Percentiles rank a stretch among this genome's conserved stretches.
phyloP scores from a whole-genome alignment of 2,113 vertebrate species.

The Pterocles orientalis region DNA sequence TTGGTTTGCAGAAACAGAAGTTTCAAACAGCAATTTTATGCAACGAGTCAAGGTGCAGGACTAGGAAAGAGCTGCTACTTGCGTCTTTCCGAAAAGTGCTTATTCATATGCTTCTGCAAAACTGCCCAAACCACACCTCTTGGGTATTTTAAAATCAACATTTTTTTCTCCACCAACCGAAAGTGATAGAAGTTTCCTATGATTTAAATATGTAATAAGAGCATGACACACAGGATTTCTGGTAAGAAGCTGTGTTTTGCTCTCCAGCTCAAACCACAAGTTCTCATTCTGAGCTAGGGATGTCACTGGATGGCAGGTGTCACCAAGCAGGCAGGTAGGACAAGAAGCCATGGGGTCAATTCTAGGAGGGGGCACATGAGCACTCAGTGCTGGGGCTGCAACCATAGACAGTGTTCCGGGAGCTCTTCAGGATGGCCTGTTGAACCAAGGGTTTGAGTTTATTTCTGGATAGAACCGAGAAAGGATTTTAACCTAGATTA shows the following conservation, averaged over 20 bases:
- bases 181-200: background rate
- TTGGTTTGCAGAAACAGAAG: background rate
- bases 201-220: background rate
- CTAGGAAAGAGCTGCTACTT: background rate
- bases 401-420: background rate
- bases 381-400: background rate
- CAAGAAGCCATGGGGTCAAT: background rate
- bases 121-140: background rate
- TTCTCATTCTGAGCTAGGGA: background rate
- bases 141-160: background rate
- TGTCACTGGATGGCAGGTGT: background rate
- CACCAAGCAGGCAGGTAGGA: background rate
- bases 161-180: background rate
- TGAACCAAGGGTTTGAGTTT: background rate
- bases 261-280: conserved; percentile 7
- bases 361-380: background rate
- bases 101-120: background rate
- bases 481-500: background rate
- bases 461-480: background rate
- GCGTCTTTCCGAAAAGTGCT: background rate
- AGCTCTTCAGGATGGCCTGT: background rate
- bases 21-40: background rate
- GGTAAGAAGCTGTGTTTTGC: conserved; percentile 10
- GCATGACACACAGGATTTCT: conserved; percentile 13
- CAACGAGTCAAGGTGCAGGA: background rate